Conservation (phyloP, 2,113 vertebrate genomes). For the Nothocercus nigrocapillus region DNA sequence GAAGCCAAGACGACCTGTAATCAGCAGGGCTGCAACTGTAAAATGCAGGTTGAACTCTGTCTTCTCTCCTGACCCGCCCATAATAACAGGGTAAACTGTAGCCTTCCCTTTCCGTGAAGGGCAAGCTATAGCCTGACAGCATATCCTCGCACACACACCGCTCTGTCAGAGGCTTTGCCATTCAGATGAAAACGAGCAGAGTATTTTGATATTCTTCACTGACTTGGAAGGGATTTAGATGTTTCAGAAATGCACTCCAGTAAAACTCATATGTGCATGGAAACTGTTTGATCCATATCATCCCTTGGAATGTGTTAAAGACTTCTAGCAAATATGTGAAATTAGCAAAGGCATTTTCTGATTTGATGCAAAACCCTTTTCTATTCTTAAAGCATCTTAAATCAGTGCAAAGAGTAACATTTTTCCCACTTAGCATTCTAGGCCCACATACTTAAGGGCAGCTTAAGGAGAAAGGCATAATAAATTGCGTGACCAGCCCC, state of each 20-base stretch:
- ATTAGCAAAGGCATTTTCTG: background rate
- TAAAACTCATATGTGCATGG: background rate
- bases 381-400: background rate
- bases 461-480: conserved; percentile 16
- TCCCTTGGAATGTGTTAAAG: background rate
- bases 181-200: background rate
- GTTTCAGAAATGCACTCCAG: background rate
- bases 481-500: accelerated
- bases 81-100: background rate
- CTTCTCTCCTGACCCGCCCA: accelerated
- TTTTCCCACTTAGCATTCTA: background rate
- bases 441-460: background rate
- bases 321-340: background rate
- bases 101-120: background rate
- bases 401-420: background rate
- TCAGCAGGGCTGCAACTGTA: background rate
- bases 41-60: background rate
- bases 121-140: background rate
- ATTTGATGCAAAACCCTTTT: background rate
- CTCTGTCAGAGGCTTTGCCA: background rate
- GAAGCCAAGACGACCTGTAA: background rate
- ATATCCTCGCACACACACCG: accelerated
- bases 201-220: background rate
- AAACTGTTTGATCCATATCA: background rate
- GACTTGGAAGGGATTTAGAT: background rate